These are phyloP conservation scores for Rhynchophorus ferrugineus DNA, from an alignment of 1,140 invertebrate genomes.

Conservation along the genomic window DNA sequence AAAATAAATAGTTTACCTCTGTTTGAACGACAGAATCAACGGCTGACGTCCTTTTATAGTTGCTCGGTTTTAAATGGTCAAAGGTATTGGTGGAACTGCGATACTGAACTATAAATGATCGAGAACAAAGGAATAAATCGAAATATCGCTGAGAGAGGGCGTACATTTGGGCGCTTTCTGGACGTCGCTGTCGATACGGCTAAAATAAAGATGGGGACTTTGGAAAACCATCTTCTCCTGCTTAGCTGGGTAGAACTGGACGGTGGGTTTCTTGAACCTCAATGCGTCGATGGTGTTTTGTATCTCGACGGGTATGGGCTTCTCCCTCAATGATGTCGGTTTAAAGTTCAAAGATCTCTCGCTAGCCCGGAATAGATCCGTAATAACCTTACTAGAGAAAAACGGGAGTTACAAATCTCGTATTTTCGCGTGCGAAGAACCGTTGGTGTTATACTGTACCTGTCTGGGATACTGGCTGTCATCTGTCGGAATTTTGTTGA, in stretches of 20 bases:
- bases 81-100: not conserved
- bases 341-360: constrained; percentile 6
- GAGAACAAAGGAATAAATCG: not conserved
- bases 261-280: constrained; percentile 11
- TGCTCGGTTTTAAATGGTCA: not conserved
- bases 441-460: constrained; percentile 4
- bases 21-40: constrained; percentile 10
- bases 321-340: not conserved
- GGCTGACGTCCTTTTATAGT: not conserved
- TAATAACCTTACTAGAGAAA: constrained; percentile 16
- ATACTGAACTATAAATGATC: not conserved
- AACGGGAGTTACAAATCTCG: not conserved
- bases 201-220: constrained; percentile 4
- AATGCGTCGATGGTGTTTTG: constrained; percentile 13
- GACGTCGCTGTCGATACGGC: not conserved
- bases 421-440: not conserved
- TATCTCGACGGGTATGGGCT: constrained; percentile 10
- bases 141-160: too few relatives aligned
- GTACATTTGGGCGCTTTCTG: not conserved
- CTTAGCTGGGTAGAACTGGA: constrained; percentile 2
- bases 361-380: constrained; percentile 16
- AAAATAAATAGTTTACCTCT: constrained; percentile 6
- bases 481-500: too few relatives aligned
- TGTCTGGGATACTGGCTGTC: constrained; percentile 1
- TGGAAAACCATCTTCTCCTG: constrained; percentile 8